Conservation (phyloP, 2,797 vertebrate species). For the Enteromius fasciolatus region DNA sequence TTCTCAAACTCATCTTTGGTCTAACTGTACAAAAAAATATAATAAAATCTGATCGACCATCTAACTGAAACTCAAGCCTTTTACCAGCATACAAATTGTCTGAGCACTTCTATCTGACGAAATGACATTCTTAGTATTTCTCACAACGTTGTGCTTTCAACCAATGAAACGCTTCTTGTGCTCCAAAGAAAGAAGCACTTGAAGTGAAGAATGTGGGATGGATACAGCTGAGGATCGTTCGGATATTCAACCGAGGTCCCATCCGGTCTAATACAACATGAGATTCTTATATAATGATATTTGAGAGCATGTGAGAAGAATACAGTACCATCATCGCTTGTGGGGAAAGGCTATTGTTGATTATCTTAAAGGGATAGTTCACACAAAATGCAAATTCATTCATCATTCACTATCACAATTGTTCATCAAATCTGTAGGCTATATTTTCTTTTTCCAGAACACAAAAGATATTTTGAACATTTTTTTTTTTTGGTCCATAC, state of each 20-base stretch:
- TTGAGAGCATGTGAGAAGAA: conserved; percentile 13
- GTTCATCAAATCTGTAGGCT: background rate
- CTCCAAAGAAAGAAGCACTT: conserved; percentile 22
- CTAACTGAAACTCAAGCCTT: background rate
- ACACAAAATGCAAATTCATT: background rate
- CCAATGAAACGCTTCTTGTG: conserved; percentile 17
- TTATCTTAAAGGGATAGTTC: conserved; percentile 16
- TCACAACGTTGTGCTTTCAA: conserved; percentile 37
- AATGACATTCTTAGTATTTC: conserved; percentile 13
- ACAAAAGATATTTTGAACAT: background rate
- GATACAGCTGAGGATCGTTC: conserved; percentile 5
- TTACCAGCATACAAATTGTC: background rate
- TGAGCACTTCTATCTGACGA: conserved; percentile 6
- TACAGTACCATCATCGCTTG: conserved; percentile 24
- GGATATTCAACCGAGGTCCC: conserved; percentile 24
- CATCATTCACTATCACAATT: background rate
- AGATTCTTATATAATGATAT: conserved; percentile 17
- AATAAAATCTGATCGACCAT: background rate
- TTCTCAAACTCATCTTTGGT: conserved; percentile 29
- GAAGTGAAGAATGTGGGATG: conserved; percentile 28
- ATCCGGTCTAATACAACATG: conserved; percentile 7
- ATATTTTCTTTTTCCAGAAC: background rate
- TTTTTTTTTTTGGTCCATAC: background rate
- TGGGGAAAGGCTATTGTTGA: conserved; percentile 36
- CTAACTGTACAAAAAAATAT: conserved; percentile 4